These are phyloP conservation scores for Delia radicum DNA, from an alignment of 1,140 invertebrate genomes.

Conservation along the genomic window DNA sequence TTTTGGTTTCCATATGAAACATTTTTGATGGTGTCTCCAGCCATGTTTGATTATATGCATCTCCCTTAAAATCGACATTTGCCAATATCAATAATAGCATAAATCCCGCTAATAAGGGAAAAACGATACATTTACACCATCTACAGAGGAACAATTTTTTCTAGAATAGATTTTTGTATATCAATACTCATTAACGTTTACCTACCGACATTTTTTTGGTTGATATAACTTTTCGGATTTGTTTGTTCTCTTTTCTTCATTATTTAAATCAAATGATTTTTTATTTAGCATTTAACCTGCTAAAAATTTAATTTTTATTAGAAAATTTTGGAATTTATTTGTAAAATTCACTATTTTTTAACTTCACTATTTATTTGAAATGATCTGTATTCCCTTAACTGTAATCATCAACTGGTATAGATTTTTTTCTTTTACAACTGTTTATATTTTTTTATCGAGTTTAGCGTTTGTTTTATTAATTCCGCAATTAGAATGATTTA, in stretches of 20 bases:
- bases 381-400: neutral
- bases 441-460: neutral
- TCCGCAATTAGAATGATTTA: neutral
- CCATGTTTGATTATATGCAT: neutral
- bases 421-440: neutral
- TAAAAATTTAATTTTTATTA: neutral
- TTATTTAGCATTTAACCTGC: conserved; percentile 14
- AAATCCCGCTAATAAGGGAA: conserved; percentile 16
- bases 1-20: too few relatives aligned
- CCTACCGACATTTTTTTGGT: conserved; percentile 24
- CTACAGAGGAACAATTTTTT: neutral
- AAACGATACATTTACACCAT: conserved; percentile 14
- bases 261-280: conserved; percentile 21
- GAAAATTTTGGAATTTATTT: neutral
- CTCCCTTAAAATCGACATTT: conserved; percentile 25
- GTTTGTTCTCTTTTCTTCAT: neutral
- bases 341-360: neutral
- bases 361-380: neutral
- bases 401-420: neutral
- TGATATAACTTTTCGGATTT: neutral
- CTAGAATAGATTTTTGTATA: neutral
- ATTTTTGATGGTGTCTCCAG: neutral
- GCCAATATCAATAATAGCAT: conserved; percentile 21
- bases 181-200: neutral
- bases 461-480: neutral